Base-by-base conservation (phyloP, 2,888 invertebrate genomes). In the Drosophila multiciliata region DNA sequence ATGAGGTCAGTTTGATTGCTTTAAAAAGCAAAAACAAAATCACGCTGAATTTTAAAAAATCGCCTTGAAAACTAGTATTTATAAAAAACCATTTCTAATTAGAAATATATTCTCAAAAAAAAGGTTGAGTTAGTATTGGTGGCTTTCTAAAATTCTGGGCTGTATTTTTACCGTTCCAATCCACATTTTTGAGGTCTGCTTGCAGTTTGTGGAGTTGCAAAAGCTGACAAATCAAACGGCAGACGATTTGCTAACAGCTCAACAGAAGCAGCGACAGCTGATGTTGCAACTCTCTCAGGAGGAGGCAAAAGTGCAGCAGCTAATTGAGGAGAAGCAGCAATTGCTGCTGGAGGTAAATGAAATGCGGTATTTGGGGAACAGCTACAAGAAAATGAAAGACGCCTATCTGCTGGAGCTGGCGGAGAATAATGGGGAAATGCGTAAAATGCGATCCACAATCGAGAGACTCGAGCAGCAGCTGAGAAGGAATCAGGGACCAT, bases 231-330 rank as follows among this genome's bases (percentile, higher is more conserved):
- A 26, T 0, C 80, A 90, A 55, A 89, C 78, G 0, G 91, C 89
- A 29, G 75, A 65, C 1, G 80, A 91, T 23, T 71, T 92, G 0
- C 78, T 83, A 35, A 75, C 73, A 8, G 73, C 89, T 1, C 73
- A 91, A 62, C 12, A 82, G 38, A 83, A 88, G 12, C 89, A 91
- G 40, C 80, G 85, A 0, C 74, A 71, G 6, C 53, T 92, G 33
- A 82, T 88, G 15, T 54, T 63, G 2, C 67, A 74, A 5, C 67
- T 92, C 15, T 59, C 68, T 8, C 72, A 75, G 23, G 90, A 91
- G 59, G 82, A 91, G 26, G 73, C 82, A 0, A 64, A 58, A 7
- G 62, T 79, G 0, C 23, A 62, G 5, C 26, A 63, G 6, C 32
- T 87, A 17, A 59, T 20, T 8, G 12, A 15, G 4, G 73, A 86